phyloP scores from a whole-genome alignment of 1,140 invertebrate species.

The Lerema accius region DNA sequence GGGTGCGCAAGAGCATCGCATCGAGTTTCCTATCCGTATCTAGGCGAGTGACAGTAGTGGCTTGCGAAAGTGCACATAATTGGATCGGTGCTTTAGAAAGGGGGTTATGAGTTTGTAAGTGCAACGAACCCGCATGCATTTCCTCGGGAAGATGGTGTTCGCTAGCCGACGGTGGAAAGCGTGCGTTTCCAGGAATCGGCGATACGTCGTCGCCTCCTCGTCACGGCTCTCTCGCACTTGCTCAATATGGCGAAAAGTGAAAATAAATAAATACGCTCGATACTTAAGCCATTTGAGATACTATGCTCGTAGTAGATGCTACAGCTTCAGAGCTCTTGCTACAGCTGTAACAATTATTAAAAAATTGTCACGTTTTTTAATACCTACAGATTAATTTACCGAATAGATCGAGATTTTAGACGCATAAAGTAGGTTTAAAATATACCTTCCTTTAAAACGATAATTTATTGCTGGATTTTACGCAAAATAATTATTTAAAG shows the following conservation, averaged over 20 bases:
- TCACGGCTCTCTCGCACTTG: conserved; percentile 56
- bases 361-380: too few species aligned
- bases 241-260: conserved; percentile 73
- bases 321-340: background rate
- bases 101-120: conserved; percentile 82
- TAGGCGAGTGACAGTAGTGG: conserved; percentile 80
- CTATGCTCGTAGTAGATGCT: conserved; percentile 7
- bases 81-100: conserved; percentile 82
- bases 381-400: too few species aligned
- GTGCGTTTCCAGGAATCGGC: conserved; percentile 71
- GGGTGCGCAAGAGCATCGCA: conserved; percentile 64
- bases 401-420: too few species aligned
- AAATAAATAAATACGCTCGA: conserved; percentile 56
- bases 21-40: conserved; percentile 78
- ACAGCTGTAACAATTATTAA: too few species aligned
- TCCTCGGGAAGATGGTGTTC: conserved; percentile 77
- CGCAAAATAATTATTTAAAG: too few species aligned
- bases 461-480: too few species aligned
- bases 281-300: conserved; percentile 36
- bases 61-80: conserved; percentile 82
- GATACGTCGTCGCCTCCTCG: conserved; percentile 47
- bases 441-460: too few species aligned
- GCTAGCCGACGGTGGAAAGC: conserved; percentile 68
- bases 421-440: too few species aligned
- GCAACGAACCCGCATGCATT: conserved; percentile 79